Base-by-base conservation (phyloP, 2,888 invertebrate species). In the Acleris literana region DNA sequence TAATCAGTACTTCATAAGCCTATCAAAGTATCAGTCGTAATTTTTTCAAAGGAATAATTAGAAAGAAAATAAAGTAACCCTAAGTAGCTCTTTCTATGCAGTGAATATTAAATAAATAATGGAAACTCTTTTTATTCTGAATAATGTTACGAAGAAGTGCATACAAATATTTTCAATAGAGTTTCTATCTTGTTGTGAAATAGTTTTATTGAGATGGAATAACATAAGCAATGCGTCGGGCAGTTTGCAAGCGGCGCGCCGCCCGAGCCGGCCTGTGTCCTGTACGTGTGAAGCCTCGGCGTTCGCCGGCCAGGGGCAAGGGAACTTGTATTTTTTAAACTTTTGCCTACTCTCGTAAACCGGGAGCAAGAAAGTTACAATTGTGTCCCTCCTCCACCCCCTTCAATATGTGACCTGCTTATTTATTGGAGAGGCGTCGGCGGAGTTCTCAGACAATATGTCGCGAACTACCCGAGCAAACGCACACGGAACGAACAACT, bases 351-450 rank as follows among this genome's bases (percentile, higher is more conserved):
- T 84, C 84, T 80, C 86, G 84, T 87, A 86, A 87, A 87, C 83
- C 78, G 84, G 82, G 77, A 82, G 84, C 81, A 84, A 79, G 83
- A 90, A 92, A 92, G 90, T 92, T 92, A 90, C 92, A 91, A 92
- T 92, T 92, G 92, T 90, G 84, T 91, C 88, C 88, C 83, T 88
- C 85, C 88, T 86, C 80, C 81, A 80, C 88, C 89, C 86, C 88
- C 85, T 90, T 89, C 92, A 92, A 92, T 92, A 92, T 92, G 92
- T 92, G 92, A 92, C 92, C 92, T 90, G 92, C 85, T 92, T 92
- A 91, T 92, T 92, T 92, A 92, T 92, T 88, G 89, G 87, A 87
- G 86, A 90, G 80, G 86, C 90, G 89, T 86, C 86, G 90, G 83
- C 82, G 81, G 88, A 90, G 90, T 90, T 92, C 87, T 82, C 85